A percentile compares a stretch with the other conserved stretches of the same genome.
These are phyloP conservation scores for Cryptotis parvus DNA, from an alignment of 2,113 vertebrate genomes.

Conservation along the genomic window DNA sequence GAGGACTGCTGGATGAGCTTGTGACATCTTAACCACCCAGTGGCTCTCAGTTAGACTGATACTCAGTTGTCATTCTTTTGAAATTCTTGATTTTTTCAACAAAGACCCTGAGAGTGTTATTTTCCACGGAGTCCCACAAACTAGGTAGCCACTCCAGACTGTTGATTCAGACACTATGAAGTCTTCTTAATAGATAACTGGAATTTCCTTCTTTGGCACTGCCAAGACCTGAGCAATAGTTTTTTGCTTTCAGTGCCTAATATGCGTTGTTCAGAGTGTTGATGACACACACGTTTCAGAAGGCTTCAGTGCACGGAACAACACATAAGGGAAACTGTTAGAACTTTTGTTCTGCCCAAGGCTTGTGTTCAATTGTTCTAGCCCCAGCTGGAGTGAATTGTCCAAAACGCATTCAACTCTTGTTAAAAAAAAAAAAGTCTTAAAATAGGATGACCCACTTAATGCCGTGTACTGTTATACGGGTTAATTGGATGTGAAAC, in stretches of 20 bases:
- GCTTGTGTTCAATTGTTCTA: conserved; percentile 17
- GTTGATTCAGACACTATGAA: not conserved
- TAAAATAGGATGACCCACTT: conserved; percentile 59
- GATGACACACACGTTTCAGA: not conserved
- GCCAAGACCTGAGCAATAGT: not conserved
- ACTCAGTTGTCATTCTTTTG: not conserved
- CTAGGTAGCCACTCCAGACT: not conserved
- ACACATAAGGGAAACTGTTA: not conserved
- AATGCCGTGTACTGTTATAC: not conserved
- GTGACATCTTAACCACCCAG: not conserved
- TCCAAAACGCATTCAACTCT: conserved; percentile 36
- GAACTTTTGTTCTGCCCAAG: conserved; percentile 41
- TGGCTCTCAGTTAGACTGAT: not conserved
- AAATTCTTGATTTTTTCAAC: conserved; percentile 35
- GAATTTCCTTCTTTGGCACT: not conserved
- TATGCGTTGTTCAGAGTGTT: not conserved
- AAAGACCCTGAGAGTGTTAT: not conserved
- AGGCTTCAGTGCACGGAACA: not conserved
- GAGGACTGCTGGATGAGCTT: not conserved
- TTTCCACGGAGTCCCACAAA: not conserved
- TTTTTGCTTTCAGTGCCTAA: not conserved
- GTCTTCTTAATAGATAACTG: not conserved
- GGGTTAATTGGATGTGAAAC: conserved; percentile 53
- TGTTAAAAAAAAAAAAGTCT: not conserved
- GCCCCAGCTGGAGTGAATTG: conserved; percentile 45